Conservation (phyloP, 2,797 vertebrate species). For the Anableps anableps region DNA sequence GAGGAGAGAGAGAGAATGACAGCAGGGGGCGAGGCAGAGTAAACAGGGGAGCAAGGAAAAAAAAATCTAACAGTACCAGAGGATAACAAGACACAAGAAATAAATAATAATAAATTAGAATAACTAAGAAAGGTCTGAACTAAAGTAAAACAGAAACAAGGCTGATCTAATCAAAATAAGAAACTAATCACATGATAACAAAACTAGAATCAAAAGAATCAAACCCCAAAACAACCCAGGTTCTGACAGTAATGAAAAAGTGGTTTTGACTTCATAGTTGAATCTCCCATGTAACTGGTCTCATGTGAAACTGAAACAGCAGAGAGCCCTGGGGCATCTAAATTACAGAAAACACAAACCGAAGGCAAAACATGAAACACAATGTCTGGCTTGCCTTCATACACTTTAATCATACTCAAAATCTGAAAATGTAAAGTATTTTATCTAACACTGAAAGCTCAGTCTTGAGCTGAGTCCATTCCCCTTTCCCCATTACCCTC, state of each 20-base stretch:
- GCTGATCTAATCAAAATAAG: no score
- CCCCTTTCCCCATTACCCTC: background rate
- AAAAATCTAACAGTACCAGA: no score
- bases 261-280: constrained; percentile 36
- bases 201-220: no score
- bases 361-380: background rate
- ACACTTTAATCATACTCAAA: background rate
- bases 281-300: constrained; percentile 1
- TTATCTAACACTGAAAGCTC: background rate
- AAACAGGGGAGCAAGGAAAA: no score
- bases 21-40: no score
- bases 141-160: no score
- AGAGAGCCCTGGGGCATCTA: background rate
- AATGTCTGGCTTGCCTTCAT: background rate
- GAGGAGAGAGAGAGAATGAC: no score
- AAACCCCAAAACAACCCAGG: no score
- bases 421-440: background rate
- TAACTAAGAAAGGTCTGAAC: no score
- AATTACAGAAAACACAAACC: constrained; percentile 11
- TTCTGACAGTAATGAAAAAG: constrained; percentile 24
- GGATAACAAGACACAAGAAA: no score
- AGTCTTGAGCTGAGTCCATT: background rate
- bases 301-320: background rate
- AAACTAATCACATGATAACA: no score
- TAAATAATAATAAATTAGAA: no score